Conservation (phyloP, 2,797 vertebrate species). For the Pyrocephalus nanus region DNA sequence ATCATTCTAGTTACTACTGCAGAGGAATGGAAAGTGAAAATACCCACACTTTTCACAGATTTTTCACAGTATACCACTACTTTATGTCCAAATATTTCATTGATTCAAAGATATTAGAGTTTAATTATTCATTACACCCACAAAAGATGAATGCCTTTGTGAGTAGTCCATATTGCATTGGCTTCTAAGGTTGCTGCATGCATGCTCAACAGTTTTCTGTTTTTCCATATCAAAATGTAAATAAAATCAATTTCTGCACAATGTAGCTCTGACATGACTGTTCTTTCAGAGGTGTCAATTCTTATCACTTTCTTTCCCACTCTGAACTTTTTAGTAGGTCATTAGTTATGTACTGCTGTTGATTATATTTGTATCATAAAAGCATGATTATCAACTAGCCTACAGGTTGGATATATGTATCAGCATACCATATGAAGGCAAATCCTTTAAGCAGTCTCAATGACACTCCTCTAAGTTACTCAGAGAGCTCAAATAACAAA, state of each 20-base stretch:
- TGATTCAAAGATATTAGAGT: neutral
- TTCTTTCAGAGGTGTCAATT: neutral
- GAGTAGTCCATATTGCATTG: neutral
- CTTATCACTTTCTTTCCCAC: neutral
- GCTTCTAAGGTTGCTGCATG: neutral
- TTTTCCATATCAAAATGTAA: neutral
- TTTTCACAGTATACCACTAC: neutral
- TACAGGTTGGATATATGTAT: neutral
- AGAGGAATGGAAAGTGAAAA: neutral
- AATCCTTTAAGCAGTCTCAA: neutral
- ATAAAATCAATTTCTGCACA: neutral
- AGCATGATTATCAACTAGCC: neutral
- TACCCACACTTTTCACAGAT: neutral
- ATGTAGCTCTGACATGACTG: neutral
- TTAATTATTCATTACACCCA: neutral
- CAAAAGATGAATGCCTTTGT: neutral
- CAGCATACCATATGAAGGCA: neutral
- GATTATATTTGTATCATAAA: neutral
- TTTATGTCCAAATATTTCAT: neutral
- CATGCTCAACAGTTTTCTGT: neutral
- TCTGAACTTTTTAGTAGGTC: neutral
- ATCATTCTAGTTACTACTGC: neutral
- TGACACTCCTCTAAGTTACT: neutral
- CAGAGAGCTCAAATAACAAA: neutral
- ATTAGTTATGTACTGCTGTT: neutral